Evolutionary conservation across 1,140 invertebrate species (phyloP).

Genomic region (Drosophila lowei): DNA sequence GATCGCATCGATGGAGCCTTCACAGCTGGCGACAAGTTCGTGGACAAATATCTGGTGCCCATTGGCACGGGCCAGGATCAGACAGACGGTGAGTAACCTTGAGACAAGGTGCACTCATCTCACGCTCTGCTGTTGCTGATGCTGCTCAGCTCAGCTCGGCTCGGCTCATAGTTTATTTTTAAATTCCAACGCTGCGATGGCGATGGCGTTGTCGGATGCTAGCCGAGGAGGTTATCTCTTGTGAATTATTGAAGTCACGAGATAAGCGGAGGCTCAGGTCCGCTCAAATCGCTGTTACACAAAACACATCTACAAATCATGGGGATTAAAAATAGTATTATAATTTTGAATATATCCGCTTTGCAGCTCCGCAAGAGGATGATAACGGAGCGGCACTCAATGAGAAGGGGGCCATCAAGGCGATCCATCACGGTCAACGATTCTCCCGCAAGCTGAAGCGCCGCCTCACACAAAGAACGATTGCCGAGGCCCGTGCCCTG

Average conservation of each 20-base stretch:
- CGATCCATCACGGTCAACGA: conserved; percentile 89
- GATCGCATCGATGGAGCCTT: conserved; percentile 88
- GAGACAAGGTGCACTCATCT: conserved; percentile 37
- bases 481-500: conserved; percentile 89
- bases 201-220: not conserved
- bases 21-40: conserved; percentile 89
- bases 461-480: conserved; percentile 88
- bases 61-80: conserved; percentile 86
- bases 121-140: too few relatives aligned
- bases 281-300: conserved; percentile 15
- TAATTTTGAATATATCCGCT: conserved; percentile 19
- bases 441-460: conserved; percentile 88
- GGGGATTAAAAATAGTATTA: conserved; percentile 1
- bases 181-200: conserved; percentile 35
- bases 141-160: too few relatives aligned
- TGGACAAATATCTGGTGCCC: conserved; percentile 90
- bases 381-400: conserved; percentile 55
- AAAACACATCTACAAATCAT: conserved; percentile 17
- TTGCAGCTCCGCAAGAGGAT: conserved; percentile 65
- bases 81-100: conserved; percentile 83
- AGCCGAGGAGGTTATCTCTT: conserved; percentile 49
- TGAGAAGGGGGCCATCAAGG: conserved; percentile 84
- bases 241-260: conserved; percentile 22
- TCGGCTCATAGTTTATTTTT: conserved; percentile 50
- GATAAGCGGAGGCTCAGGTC: conserved; percentile 23